A percentile compares a stretch with the other conserved stretches of the same genome.
phyloP scores from a whole-genome alignment of 2,888 invertebrate genomes.

The Pandemis heparana region DNA sequence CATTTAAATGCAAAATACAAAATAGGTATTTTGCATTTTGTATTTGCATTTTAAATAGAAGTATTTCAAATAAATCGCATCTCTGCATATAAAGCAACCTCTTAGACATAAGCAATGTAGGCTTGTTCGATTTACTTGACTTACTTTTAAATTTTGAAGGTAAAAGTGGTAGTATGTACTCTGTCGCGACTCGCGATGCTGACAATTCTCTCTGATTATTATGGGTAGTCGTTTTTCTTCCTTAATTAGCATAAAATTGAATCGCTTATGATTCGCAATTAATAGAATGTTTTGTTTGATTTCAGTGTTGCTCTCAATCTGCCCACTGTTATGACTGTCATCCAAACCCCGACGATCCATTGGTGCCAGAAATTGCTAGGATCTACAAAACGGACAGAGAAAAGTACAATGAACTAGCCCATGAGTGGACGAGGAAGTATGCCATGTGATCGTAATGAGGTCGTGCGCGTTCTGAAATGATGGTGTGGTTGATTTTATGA shows the following conservation, averaged over 20 bases:
- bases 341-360: constrained; percentile 99
- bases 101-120: too few species aligned
- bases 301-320: constrained; percentile 99
- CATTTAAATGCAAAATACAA: too few species aligned
- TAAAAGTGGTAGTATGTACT: too few species aligned
- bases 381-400: constrained; percentile 99
- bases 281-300: constrained; percentile 48
- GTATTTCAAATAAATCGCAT: too few species aligned
- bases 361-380: constrained; percentile 99
- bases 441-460: constrained; percentile 96
- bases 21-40: too few species aligned
- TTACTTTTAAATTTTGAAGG: too few species aligned
- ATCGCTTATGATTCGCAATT: neutral
- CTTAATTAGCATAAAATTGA: neutral
- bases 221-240: too few species aligned
- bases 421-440: constrained; percentile 99
- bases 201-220: too few species aligned
- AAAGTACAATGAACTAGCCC: constrained; percentile 92
- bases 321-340: constrained; percentile 99
- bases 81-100: too few species aligned
- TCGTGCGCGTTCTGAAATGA: neutral
- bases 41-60: too few species aligned
- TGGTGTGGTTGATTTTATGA: neutral
- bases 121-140: too few species aligned
- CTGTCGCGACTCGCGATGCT: too few species aligned